phyloP scores from a whole-genome alignment of 2,113 vertebrate genomes.

The Brachyhypopomus gauderio region DNA sequence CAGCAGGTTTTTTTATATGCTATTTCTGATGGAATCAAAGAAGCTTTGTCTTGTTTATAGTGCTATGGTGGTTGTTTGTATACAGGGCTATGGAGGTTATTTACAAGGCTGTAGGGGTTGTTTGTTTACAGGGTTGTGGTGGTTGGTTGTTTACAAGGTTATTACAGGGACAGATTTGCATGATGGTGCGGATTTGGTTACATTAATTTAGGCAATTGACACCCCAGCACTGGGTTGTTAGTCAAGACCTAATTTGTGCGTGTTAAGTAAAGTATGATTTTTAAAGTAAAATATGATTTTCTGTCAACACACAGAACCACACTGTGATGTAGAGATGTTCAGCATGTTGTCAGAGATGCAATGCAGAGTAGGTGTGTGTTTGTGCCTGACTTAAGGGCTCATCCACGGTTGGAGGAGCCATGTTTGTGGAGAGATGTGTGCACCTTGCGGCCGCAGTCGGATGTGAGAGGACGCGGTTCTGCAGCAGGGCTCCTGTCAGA shows the following conservation, averaged over 20 bases:
- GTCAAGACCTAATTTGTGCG: background rate
- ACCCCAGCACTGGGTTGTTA: background rate
- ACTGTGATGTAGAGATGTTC: background rate
- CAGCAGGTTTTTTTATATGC: too few species aligned
- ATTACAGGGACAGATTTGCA: background rate
- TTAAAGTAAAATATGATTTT: background rate
- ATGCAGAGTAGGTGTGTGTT: background rate
- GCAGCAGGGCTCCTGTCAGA: background rate
- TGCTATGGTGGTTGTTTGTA: too few species aligned
- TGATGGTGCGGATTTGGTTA: background rate
- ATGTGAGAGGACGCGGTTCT: too few species aligned
- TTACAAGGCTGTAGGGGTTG: too few species aligned
- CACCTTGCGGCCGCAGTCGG: too few species aligned
- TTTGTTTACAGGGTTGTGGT: background rate
- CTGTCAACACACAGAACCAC: background rate
- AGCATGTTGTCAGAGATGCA: slow-evolving; percentile 14
- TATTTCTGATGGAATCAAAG: too few species aligned
- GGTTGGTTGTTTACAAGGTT: background rate
- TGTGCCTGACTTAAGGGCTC: background rate
- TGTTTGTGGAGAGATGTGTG: too few species aligned
- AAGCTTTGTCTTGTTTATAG: too few species aligned
- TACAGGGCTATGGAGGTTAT: too few species aligned
- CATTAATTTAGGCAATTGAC: background rate
- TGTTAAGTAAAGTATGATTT: background rate
- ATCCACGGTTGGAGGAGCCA: too few species aligned